Evolutionary conservation across 2,888 invertebrate genomes (phyloP), one percentile per base, ranked within the genome.

Genomic region (Campoplex nolae): DNA sequence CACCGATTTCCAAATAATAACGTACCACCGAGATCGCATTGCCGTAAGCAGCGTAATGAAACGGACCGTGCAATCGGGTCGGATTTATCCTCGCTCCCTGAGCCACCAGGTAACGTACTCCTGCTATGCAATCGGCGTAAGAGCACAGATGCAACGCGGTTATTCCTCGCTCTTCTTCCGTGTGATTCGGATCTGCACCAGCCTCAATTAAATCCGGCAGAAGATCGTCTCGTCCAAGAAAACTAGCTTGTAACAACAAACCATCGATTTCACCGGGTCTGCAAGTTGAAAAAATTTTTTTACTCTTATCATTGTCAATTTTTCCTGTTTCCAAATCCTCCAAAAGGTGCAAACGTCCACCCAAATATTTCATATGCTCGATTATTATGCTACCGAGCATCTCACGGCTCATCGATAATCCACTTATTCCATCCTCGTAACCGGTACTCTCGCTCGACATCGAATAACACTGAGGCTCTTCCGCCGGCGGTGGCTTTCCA

Each of bases 11-110:
- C 87, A 98, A 96, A 86, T 98, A 96, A 92, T 98, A 96, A 94
- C 96, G 96, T 81, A 97, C 97, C 18, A 98, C 97, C 91, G 97
- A 97, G 78, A 97, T 96, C 87, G 98, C 97, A 92, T 98, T 97
- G 18, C 98, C 98, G 94, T 98, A 98, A 51, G 98, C 98, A 18
- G 98, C 98, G 93, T 98, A 98, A 94, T 99, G 98, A 84, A 98
- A 95, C 0, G 98, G 98, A 70, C 97, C 97, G 93, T 97, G 97
- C 90, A 96, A 96, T 93, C 97, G 96, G 85, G 96, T 96, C 92
- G 96, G 96, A 94, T 97, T 97, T 11, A 97, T 96, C 91, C 97
- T 97, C 89, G 96, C 96, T 2, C 97, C 97, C 90, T 96, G 96
- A 45, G 96, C 94, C 71, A 98, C 95, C 76, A 98, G 95, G 92